Evolutionary conservation across 2,113 vertebrate species (phyloP).

Genomic region (Chrysemys picta): DNA sequence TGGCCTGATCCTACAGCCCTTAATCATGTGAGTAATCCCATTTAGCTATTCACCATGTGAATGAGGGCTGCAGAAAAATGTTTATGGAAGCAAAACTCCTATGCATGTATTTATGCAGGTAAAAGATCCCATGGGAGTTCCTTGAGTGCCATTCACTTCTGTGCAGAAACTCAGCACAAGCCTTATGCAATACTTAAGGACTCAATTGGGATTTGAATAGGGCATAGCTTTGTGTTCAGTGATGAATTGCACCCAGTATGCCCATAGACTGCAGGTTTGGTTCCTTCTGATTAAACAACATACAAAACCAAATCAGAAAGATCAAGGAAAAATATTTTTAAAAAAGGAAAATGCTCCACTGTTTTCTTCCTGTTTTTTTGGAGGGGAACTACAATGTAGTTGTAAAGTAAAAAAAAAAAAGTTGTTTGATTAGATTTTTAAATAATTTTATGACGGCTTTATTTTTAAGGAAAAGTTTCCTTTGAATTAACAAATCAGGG

Average conservation of each 20-base stretch:
- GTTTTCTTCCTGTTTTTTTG: background rate
- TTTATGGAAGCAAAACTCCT: background rate
- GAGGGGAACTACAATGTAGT: too few species aligned
- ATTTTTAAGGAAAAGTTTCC: background rate
- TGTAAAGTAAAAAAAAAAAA: too few species aligned
- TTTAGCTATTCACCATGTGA: background rate
- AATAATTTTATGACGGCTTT: background rate
- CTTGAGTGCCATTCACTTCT: background rate
- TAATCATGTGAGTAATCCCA: rapidly evolving
- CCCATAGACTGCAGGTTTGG: background rate
- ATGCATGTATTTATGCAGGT: background rate
- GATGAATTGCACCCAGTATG: background rate
- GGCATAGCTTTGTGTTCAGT: background rate
- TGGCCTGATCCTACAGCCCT: background rate
- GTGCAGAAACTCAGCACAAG: rapidly evolving
- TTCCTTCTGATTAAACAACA: background rate
- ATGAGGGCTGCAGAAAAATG: background rate
- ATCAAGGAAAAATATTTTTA: background rate
- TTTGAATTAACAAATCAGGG: background rate
- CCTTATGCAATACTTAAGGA: background rate
- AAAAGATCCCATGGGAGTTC: background rate
- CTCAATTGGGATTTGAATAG: background rate
- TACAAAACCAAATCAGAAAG: background rate
- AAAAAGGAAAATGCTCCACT: background rate
- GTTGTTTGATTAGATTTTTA: background rate